phyloP scores from a whole-genome alignment of 2,888 invertebrate genomes.

The Neria commutata region DNA sequence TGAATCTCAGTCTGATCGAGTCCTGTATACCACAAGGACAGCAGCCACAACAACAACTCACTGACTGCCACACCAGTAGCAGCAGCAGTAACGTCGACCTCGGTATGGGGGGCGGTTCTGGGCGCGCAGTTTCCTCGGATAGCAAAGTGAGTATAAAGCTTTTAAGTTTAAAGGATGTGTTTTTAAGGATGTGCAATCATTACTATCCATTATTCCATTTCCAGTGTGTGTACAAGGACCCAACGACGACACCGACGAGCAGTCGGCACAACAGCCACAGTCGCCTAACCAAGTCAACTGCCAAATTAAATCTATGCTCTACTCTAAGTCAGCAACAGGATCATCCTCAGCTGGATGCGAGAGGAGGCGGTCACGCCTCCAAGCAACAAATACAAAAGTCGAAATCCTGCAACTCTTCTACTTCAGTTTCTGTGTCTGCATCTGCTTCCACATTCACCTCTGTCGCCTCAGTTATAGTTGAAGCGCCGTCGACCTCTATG shows the following conservation, averaged over 20 bases:
- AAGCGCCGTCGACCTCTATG: not conserved
- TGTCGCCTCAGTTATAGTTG: not conserved
- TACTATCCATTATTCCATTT: constrained; percentile 6
- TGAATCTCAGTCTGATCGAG: constrained; percentile 58
- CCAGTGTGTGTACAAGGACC: constrained; percentile 57
- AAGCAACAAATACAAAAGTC: constrained; percentile 25
- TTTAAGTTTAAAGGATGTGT: not conserved
- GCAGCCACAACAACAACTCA: constrained; percentile 31
- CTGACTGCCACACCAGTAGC: constrained; percentile 51
- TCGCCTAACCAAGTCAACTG: constrained; percentile 60
- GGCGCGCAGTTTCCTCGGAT: constrained; percentile 55
- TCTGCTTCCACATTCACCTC: constrained; percentile 25
- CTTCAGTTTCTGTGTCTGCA: constrained; percentile 37
- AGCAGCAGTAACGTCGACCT: constrained; percentile 38
- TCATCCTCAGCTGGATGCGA: constrained; percentile 24
- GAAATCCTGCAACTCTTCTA: constrained; percentile 20
- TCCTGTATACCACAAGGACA: constrained; percentile 28
- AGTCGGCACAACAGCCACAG: constrained; percentile 55
- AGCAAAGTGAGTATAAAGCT: too few species aligned
- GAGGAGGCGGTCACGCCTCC: constrained; percentile 19
- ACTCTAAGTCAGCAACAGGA: constrained; percentile 45
- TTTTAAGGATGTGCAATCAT: not conserved
- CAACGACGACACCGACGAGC: constrained; percentile 59
- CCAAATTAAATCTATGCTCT: constrained; percentile 59
- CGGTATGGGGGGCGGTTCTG: constrained; percentile 30